Evolutionary conservation across 2,888 invertebrate species (phyloP), one percentile per base, ranked within the genome.

Genomic region (Pseudococcus longispinus): DNA sequence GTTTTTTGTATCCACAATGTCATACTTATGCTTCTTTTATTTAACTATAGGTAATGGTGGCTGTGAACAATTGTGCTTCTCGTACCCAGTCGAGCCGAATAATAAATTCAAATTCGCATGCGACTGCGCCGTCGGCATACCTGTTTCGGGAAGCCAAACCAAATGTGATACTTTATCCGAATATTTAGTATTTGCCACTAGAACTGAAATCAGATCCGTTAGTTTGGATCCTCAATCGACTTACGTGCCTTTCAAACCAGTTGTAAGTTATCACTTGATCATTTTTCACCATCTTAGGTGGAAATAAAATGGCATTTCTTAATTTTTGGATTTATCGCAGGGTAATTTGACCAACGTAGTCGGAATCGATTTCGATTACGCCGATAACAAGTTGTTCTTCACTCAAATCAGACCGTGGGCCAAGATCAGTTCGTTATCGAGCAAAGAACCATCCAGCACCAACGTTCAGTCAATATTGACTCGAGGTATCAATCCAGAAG

Each of bases 31-130:
- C n/a, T n/a, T 37, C 37, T 0, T 37, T 37, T 37, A 4, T 37
- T 37, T 2, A 15, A 46, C 42, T 46, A n/a, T 20, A 89, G 94
- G 94, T 0, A 96, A 95, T 89, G 96, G 96, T 0, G 95, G 95
- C 20, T 99, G 99, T 90, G 95, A 97, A 83, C 99, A 99, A 90
- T 92, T 99, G 0, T 99, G 99, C 91, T 99, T 99, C 91, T 96
- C 98, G 74, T 95, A 95, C 90, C 97, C 98, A 0, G 93, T 93
- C 0, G 95, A 95, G 13, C 89, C 90, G 2, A 90, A 92, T 0
- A 90, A 91, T n/a, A 88, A 88, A 74, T 88, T 88, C 37, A 88
- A 89, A 84, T 94, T 94, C 89, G 93, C 92, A 51, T 99, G 99
- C 90, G 96, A 96, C n/a, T 99, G 99, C 90, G 96, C 98, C 0